Conservation (phyloP, 2,888 invertebrate species). For the Cryptops parisi region DNA sequence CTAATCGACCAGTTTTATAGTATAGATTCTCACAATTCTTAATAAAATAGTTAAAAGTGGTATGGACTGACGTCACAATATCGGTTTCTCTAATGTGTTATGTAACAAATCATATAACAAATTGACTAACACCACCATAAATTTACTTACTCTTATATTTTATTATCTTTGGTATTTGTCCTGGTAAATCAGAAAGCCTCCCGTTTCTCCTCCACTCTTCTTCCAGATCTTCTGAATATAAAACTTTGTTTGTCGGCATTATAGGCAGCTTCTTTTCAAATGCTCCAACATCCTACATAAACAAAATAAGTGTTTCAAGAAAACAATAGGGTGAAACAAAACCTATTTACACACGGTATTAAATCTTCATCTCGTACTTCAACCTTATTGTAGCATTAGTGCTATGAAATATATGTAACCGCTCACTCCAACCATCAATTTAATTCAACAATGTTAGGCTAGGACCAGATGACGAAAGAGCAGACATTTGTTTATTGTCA, state of each 20-base stretch:
- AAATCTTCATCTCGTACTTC: no score
- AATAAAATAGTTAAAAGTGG: no score
- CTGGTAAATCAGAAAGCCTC: conserved; percentile 17
- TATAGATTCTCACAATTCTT: no score
- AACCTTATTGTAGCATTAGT: not conserved
- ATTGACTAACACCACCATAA: not conserved
- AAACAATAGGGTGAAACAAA: not conserved
- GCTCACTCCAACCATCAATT: no score
- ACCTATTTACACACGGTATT: not conserved
- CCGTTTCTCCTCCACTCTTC: conserved; percentile 25
- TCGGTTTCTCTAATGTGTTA: no score
- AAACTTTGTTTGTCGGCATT: conserved; percentile 21
- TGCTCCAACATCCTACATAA: conserved; percentile 1
- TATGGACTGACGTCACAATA: no score
- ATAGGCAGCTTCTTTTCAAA: conserved; percentile 10
- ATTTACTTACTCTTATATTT: not conserved
- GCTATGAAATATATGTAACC: no score
- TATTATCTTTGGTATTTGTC: conserved; percentile 18
- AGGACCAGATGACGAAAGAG: no score
- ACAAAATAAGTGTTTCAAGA: not conserved
- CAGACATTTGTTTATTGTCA: no score
- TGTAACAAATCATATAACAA: not conserved
- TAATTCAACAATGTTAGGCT: no score
- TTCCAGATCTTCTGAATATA: conserved; percentile 28
- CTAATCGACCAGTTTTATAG: no score